Evolutionary conservation across 2,797 vertebrate species (phyloP).

Genomic region (Propithecus deckenii): DNA sequence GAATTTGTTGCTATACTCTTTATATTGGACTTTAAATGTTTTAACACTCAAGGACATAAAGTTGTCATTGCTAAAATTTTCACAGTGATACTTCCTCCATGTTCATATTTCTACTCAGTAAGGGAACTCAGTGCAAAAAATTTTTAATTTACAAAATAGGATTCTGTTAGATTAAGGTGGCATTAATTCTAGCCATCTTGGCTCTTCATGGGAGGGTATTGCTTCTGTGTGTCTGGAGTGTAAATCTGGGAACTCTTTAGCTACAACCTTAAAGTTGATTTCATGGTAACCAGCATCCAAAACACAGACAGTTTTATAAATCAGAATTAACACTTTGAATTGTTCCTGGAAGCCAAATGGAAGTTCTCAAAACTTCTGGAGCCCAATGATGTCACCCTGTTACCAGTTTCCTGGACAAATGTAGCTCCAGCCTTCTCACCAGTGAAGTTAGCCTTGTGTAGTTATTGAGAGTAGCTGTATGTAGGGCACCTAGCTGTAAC

Average conservation of each 20-base stretch:
- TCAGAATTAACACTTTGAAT: constrained; percentile 64
- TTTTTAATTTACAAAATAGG: background rate
- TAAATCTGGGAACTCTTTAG: constrained; percentile 52
- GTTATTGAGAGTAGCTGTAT: background rate
- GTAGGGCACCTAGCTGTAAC: background rate
- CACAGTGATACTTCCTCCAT: background rate
- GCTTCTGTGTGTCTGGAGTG: constrained; percentile 34
- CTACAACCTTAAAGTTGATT: constrained; percentile 52
- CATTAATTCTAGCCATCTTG: background rate
- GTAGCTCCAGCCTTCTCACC: constrained; percentile 32
- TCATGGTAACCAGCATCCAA: constrained; percentile 64
- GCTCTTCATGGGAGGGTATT: background rate
- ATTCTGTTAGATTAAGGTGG: background rate
- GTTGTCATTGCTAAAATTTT: background rate
- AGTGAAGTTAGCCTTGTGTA: background rate
- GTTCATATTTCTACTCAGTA: background rate
- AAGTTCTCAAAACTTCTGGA: background rate
- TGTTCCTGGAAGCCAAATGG: constrained; percentile 52
- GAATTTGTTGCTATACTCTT: background rate
- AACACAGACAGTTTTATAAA: constrained; percentile 65
- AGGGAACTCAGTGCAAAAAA: background rate
- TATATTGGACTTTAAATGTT: background rate
- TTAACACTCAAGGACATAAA: background rate
- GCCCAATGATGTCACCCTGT: background rate
- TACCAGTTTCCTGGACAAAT: constrained; percentile 47